Evolutionary conservation across 2,113 vertebrate genomes (phyloP), one percentile per base, ranked within the genome.

Genomic region (Pluvianellus socialis): DNA sequence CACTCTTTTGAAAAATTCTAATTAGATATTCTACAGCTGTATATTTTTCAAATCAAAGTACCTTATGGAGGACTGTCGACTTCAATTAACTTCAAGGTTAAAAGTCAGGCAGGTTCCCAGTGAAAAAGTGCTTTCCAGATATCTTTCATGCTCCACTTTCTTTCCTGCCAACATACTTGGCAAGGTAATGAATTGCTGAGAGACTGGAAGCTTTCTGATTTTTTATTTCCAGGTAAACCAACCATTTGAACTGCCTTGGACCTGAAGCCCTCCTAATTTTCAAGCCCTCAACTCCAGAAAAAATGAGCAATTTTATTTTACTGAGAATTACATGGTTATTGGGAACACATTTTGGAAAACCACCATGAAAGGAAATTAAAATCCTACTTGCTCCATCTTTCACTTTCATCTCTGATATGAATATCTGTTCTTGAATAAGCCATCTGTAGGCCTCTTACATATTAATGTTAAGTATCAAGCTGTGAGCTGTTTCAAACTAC

Each of bases 201-300:
- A 68, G 27, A 56, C 17, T 92, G 66, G 56, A 86, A 95, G 62
- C 6, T 82, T 86, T 80, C 49, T 1, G 1, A 40, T 52, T 35
- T 86, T 75, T 82, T 90, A 67, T 82, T 92, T 90, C 52, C 44
- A 72, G 58, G 75, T 91, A 95, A 97, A 76, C 17, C 79, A 94
- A 83, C 32, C 26, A 79, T 77, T 23, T 68, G 47, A 90, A 55
- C 35, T 50, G 16, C 42, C 38, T 90, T 92, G 67, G 33, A 67
- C 15, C 47, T 90, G n/a, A 76, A 94, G 26, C 12, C 13, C 23
- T 76, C 27, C n/a, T 28, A 52, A 91, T 88, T 83, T 75, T 90
- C 66, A 79, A 47, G 35, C 79, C 23, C 11, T 6, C 32, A 68
- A 1, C 23, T 72, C n/a, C 75, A 95, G 58, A n/a, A 75, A 88